Evolutionary conservation across 1,140 invertebrate species (phyloP), one percentile per base, ranked within the genome.

Genomic region (Papilio machaon): DNA sequence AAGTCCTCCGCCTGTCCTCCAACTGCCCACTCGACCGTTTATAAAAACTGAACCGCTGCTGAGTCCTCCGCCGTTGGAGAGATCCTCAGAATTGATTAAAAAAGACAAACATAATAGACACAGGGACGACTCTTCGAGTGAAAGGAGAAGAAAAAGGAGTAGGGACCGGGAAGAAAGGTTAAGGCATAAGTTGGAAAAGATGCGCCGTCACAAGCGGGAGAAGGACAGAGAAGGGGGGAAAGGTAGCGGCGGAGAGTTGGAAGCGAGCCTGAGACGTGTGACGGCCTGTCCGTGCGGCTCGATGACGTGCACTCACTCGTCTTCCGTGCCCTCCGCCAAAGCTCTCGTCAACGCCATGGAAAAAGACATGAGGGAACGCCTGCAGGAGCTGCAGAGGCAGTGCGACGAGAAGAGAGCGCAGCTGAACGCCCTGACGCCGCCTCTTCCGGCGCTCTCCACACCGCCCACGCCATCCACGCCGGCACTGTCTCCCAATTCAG

Each of bases 331-430:
- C 0, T 95, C 95, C 17, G 91, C 94, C 13, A 90, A 95, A 49
- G 93, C 95, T 47, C 95, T 96, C 47, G 97, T 97, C 91, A 97
- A 97, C 89, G 96, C 96, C 1, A 96, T 97, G 89, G 97, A 98
- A 90, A 92, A 97, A 82, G 96, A 97, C 86, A 98, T 98, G 97
- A 95, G 97, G 43, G 96, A 97, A 90, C 95, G 96, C 60, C 88
- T 98, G 80, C 97, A 97, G 1, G 97, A 98, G 58, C 95, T 98
- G 47, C 97, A 98, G 86, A 95, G 96, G 70, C 96, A 97, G 85
- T 98, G 97, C 89, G 96, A 96, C 82, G 97, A 98, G 86, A 98
- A 98, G 89, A 97, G 98, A 90, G 96, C 96, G 76, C 97, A 98
- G 91, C 91, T 98, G 3, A 96, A 96, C 52, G 97, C 97, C 83